Evolutionary conservation across 2,797 vertebrate genomes (phyloP).

Genomic region (Zalophus californianus): DNA sequence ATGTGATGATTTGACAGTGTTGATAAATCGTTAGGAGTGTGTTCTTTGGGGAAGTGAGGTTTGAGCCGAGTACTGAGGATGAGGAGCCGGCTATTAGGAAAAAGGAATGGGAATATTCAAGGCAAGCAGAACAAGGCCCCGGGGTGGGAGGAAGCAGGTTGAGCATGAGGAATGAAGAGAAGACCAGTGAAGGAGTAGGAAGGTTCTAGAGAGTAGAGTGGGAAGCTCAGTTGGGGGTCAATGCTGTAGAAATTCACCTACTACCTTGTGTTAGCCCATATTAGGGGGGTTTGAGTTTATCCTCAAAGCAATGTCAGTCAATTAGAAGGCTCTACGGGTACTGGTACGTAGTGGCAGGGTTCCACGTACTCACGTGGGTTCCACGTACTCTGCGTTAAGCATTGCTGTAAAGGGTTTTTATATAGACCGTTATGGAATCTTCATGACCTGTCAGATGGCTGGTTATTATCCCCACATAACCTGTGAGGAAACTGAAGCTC

Average conservation of each 20-base stretch:
- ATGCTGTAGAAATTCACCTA: background rate
- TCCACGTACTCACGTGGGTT: background rate
- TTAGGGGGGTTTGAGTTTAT: background rate
- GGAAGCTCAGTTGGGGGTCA: background rate
- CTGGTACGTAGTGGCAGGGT: background rate
- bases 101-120: background rate
- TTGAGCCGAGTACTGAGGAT: background rate
- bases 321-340: background rate
- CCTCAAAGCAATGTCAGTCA: background rate
- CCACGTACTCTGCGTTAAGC: background rate
- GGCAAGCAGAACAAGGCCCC: background rate
- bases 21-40: background rate
- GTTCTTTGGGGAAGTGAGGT: background rate
- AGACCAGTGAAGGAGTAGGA: background rate
- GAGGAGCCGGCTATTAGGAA: background rate
- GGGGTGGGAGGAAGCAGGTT: background rate
- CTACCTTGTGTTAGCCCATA: background rate
- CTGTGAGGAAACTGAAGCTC: background rate
- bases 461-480: background rate
- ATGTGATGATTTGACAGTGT: background rate
- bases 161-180: background rate
- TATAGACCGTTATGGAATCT: background rate
- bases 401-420: background rate
- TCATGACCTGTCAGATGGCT: background rate
- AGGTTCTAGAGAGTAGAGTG: background rate